These are phyloP conservation scores for Melieria omissa DNA, from an alignment of 2,888 invertebrate species.

Conservation along the genomic window DNA sequence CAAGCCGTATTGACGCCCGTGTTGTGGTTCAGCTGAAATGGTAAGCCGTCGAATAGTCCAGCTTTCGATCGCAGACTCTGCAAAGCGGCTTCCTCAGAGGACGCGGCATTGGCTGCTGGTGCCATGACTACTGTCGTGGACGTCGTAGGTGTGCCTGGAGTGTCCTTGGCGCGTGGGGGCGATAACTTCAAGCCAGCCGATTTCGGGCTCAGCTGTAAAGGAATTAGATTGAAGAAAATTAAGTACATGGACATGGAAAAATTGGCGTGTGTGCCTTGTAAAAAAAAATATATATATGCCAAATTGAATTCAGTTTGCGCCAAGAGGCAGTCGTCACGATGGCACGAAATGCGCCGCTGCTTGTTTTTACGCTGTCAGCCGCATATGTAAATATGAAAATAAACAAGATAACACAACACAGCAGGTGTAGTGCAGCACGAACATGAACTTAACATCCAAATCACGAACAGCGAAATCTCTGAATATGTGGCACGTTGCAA, in stretches of 20 bases:
- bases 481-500: conserved; percentile 16
- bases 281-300: neutral
- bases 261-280: neutral
- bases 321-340: neutral
- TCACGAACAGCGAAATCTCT: conserved; percentile 1
- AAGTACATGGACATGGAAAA: neutral
- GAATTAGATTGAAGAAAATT: conserved; percentile 32
- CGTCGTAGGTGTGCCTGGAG: conserved; percentile 15
- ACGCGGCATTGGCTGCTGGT: conserved; percentile 45
- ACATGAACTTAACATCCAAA: conserved; percentile 1
- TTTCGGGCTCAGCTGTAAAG: conserved; percentile 55
- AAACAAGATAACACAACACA: conserved; percentile 10
- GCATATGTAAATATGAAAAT: conserved; percentile 19
- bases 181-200: too few relatives aligned
- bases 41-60: conserved; percentile 15
- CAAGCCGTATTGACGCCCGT: conserved; percentile 38
- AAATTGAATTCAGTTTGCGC: neutral
- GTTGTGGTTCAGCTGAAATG: conserved; percentile 28
- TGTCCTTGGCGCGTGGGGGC: too few relatives aligned
- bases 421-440: conserved; percentile 6
- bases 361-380: conserved; percentile 1
- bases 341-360: neutral
- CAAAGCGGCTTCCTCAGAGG: conserved; percentile 32
- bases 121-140: conserved; percentile 46
- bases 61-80: conserved; percentile 25